Conservation (phyloP, 2,797 vertebrate species). For the Leptatherina wallacei region DNA sequence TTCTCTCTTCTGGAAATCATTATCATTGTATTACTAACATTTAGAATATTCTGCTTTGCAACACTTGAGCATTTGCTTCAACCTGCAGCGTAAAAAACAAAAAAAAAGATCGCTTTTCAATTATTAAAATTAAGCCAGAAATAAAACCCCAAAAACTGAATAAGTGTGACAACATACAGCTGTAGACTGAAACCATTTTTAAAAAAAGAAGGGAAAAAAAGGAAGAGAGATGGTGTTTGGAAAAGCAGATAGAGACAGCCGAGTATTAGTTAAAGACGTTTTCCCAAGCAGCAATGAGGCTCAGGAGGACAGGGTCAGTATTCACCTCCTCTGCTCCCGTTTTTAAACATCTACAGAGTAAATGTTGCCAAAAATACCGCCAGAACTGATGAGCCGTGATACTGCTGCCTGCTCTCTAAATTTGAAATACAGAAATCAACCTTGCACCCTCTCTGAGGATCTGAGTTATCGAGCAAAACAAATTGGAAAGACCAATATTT, state of each 20-base stretch:
- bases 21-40: not conserved
- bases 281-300: slow-evolving; percentile 38
- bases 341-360: slow-evolving; percentile 42
- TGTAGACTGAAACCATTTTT: not conserved
- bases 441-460: slow-evolving; percentile 25
- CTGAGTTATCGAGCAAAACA: slow-evolving; percentile 43
- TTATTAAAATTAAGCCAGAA: not conserved
- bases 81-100: not conserved
- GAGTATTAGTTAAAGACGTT: slow-evolving; percentile 45
- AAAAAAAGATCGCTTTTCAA: not conserved
- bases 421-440: slow-evolving; percentile 48
- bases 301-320: slow-evolving; percentile 69
- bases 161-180: not conserved
- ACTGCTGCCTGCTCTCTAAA: slow-evolving; percentile 58
- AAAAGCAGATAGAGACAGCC: not conserved
- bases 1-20: not conserved
- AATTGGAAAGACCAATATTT: slow-evolving; percentile 39
- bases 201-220: not conserved
- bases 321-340: slow-evolving; percentile 40
- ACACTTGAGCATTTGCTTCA: not conserved
- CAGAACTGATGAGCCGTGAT: slow-evolving; percentile 71
- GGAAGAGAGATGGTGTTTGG: not conserved
- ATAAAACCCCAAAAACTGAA: not conserved
- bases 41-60: not conserved
- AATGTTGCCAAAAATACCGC: slow-evolving; percentile 72